Evolutionary conservation across 2,888 invertebrate species (phyloP).

Genomic region (Cistogaster globosa): DNA sequence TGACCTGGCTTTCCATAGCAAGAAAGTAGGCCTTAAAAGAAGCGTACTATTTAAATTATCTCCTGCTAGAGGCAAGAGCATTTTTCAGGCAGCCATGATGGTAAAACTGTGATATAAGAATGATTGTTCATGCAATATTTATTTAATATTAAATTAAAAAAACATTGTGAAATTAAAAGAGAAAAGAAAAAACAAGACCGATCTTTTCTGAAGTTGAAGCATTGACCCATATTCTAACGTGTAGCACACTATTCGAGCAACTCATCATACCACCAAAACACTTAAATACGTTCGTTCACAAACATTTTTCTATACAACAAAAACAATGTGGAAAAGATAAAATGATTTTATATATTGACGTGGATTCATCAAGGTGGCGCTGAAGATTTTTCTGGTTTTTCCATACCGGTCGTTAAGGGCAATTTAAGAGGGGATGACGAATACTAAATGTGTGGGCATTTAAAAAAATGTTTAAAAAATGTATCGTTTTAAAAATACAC

Average conservation of each 20-base stretch:
- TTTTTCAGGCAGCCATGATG: no score
- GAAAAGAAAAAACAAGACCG: no score
- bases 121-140: no score
- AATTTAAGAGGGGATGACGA: constrained; percentile 53
- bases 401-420: constrained; percentile 54
- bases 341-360: constrained; percentile 49
- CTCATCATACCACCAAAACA: background rate
- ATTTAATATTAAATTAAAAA: no score
- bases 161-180: no score
- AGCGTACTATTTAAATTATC: no score
- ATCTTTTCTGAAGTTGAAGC: no score
- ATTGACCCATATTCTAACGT: background rate
- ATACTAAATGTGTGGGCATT: constrained; percentile 63
- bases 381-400: constrained; percentile 39
- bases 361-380: constrained; percentile 70
- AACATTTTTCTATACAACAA: constrained; percentile 1
- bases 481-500: constrained; percentile 64
- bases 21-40: no score
- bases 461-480: constrained; percentile 37
- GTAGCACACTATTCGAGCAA: background rate
- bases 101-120: no score
- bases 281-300: background rate
- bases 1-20: no score
- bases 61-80: no score
- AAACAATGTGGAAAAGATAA: constrained; percentile 11